These are phyloP conservation scores for Typhlichthys subterraneus DNA, from an alignment of 2,797 vertebrate genomes.

Conservation along the genomic window DNA sequence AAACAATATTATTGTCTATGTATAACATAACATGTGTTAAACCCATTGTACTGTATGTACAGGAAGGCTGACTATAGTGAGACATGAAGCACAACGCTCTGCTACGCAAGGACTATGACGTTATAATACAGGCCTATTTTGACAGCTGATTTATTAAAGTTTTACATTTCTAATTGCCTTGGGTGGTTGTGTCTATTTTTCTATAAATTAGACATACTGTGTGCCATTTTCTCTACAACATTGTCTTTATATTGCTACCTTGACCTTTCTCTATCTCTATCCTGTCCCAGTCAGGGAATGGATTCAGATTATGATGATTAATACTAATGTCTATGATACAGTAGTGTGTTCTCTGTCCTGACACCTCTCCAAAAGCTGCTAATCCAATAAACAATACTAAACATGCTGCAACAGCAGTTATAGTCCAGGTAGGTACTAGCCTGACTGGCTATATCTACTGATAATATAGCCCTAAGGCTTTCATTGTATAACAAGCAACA, in stretches of 20 bases:
- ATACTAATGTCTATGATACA: constrained; percentile 68
- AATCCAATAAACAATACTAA: constrained; percentile 73
- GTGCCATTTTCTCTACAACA: background rate
- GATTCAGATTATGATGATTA: constrained; percentile 67
- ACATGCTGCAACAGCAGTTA: constrained; percentile 72
- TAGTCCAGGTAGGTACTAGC: constrained; percentile 6
- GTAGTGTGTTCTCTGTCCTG: constrained; percentile 69
- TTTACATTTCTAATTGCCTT: constrained; percentile 52
- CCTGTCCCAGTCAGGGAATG: constrained; percentile 32
- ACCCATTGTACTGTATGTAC: constrained; percentile 29
- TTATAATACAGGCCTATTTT: constrained; percentile 21
- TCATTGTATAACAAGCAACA: too few relatives aligned
- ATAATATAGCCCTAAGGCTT: too few relatives aligned
- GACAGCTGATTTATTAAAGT: constrained; percentile 60
- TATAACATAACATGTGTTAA: constrained; percentile 8
- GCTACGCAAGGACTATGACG: constrained; percentile 39
- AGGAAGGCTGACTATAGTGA: constrained; percentile 52
- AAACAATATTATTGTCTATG: constrained; percentile 2
- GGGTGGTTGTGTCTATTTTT: constrained; percentile 39
- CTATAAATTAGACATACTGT: background rate
- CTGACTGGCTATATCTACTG: too few relatives aligned
- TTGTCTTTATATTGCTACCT: constrained; percentile 3
- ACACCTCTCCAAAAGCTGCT: constrained; percentile 68
- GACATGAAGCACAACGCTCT: constrained; percentile 44
- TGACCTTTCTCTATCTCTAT: constrained; percentile 11